Percentiles rank a stretch among this genome's conserved stretches.
Conservation (phyloP, 2,113 vertebrate species). For the Elachura formosa region DNA sequence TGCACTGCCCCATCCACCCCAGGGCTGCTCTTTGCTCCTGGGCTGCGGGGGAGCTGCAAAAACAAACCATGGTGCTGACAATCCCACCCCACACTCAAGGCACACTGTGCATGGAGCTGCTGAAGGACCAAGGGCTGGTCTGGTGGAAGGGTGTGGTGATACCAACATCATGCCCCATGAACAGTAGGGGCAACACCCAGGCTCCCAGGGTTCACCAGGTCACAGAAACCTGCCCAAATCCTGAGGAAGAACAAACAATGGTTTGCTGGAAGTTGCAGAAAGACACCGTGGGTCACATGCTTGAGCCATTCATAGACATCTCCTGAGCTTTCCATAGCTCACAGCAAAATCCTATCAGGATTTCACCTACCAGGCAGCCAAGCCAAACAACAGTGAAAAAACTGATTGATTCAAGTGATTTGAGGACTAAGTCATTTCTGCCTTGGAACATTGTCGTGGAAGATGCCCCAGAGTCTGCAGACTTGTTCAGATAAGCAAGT, state of each 20-base stretch:
- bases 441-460: background rate
- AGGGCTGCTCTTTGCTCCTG: background rate
- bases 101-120: background rate
- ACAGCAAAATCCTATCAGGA: background rate
- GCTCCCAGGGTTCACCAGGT: background rate
- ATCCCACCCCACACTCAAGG: background rate
- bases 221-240: background rate
- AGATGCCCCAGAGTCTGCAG: background rate
- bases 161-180: background rate
- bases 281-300: background rate
- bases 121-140: background rate
- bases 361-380: background rate
- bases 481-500: background rate
- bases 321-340: background rate
- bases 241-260: accelerated
- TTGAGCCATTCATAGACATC: background rate
- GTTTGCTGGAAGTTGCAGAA: background rate
- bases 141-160: background rate
- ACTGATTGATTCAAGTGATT: accelerated
- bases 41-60: background rate
- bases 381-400: background rate
- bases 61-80: background rate
- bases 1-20: background rate
- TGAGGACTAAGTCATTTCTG: background rate
- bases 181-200: background rate